Percentiles rank a stretch among this genome's conserved stretches.
Evolutionary conservation across 1,140 invertebrate species (phyloP).

Genomic region (Drosophila bocqueti): DNA sequence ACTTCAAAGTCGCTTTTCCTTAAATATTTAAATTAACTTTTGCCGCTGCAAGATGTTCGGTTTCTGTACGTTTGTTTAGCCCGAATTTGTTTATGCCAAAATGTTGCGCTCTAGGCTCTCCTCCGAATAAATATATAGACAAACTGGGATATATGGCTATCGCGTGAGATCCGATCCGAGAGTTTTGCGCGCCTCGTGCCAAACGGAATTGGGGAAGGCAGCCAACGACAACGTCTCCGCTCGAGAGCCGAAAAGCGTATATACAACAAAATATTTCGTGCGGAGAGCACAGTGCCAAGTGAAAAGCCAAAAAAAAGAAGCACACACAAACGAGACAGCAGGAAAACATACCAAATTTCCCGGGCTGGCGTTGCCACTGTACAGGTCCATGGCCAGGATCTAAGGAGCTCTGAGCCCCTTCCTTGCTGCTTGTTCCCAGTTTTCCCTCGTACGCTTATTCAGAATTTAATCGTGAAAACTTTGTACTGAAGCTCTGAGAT

Average conservation of each 20-base stretch:
- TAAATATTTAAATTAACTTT: conserved; percentile 17
- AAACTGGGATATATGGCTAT: conserved; percentile 29
- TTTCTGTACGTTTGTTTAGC: conserved; percentile 15
- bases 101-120: conserved; percentile 1
- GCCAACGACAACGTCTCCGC: conserved; percentile 68
- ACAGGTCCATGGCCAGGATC: conserved; percentile 31
- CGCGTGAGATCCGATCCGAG: conserved; percentile 41
- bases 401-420: not conserved
- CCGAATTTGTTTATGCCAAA: conserved; percentile 33
- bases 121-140: conserved; percentile 10
- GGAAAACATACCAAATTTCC: conserved; percentile 80
- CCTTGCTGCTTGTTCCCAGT: not conserved
- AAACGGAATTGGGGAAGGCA: conserved; percentile 68
- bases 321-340: conserved; percentile 25
- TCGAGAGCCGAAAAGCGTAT: conserved; percentile 80
- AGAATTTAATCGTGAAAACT: not conserved
- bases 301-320: conserved; percentile 33
- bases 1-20: not conserved
- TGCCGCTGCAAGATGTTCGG: not conserved
- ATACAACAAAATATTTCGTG: conserved; percentile 76
- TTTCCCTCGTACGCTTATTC: not conserved
- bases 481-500: not conserved
- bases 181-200: conserved; percentile 67
- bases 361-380: conserved; percentile 65
- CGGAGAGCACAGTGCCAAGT: conserved; percentile 45